These are phyloP conservation scores for Platalea minor DNA, from an alignment of 2,797 vertebrate species.

Conservation along the genomic window DNA sequence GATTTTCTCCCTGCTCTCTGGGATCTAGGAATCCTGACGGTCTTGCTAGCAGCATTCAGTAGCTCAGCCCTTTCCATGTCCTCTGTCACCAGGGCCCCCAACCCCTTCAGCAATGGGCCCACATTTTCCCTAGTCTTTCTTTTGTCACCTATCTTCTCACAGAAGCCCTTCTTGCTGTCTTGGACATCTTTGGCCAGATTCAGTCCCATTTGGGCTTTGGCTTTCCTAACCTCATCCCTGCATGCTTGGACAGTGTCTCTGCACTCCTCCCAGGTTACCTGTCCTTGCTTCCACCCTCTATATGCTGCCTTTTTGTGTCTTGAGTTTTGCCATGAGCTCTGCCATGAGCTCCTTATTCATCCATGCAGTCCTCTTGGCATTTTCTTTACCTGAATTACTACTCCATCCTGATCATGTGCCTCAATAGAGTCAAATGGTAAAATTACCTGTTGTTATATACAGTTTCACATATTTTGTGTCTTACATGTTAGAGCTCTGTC, in stretches of 20 bases:
- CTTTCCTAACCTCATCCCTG: not conserved
- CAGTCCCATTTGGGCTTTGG: not conserved
- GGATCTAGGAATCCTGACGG: not conserved
- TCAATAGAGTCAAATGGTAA: not conserved
- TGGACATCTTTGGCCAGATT: not conserved
- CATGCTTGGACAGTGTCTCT: not conserved
- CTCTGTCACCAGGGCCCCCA: not conserved
- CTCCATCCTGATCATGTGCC: not conserved
- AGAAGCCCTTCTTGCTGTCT: not conserved
- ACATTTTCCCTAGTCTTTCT: not conserved
- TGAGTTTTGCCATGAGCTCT: not conserved
- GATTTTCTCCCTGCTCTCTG: not conserved
- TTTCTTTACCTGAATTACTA: not conserved
- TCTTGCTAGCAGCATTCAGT: not conserved
- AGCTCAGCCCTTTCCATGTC: not conserved
- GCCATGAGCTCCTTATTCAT: not conserved
- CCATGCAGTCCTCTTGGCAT: not conserved
- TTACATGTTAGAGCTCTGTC: not conserved
- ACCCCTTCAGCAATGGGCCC: not conserved
- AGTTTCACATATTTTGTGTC: not conserved
- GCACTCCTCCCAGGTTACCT: not conserved
- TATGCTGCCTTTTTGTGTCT: not conserved
- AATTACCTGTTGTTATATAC: accelerated
- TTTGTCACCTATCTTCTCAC: not conserved
- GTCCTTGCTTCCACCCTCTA: not conserved